Evolutionary conservation across 2,888 invertebrate genomes (phyloP), one percentile per base, ranked within the genome.

Genomic region (Brachyptera putata): DNA sequence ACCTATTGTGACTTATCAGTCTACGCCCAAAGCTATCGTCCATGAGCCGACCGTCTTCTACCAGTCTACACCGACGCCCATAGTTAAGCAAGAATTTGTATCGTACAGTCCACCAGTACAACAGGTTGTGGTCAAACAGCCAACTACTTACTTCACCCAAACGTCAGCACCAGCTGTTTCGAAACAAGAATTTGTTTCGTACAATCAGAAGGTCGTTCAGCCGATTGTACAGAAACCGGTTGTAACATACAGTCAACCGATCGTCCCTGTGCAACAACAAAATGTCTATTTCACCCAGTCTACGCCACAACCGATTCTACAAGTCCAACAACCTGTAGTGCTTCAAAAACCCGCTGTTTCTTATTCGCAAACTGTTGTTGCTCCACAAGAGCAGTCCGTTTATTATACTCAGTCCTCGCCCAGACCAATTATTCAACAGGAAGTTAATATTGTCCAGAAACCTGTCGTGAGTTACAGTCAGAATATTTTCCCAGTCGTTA

Each of bases 1-100:
- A 39, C 67, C 68, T 24, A 67, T 70, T 1, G 72, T 56, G 3
- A 22, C 56, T 24, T 18, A 11, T 21, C 43, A 43, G 11, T 21
- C 16, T 4, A 21, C 16, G 11, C 21, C 16, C 30, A 30, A 30
- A 11, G 30, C 5, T 5, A 11, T 30, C 11, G 30, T 30, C 30
- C 30, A 30, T 5, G 11, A 30, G 30, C 30, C 30, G 7, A 11
- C 30, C 30, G 11, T 30, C 30, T 30, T 46, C 9, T 46, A 46
- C 24, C 46, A 46, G 13, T 22, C 46, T 2, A 46, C 46, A 1
- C 21, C 46, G 11, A 1, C 22, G 13, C 46, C 46, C 1, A 22
- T 46, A 24, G 46, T 46, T 13, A 46, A 43, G 16, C 43, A 43
- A 14, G 39, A 39, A 14, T 39, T 9, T 18, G 43, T 43, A 3